phyloP scores from a whole-genome alignment of 2,113 vertebrate species.

The Macroglossus sobrinus region DNA sequence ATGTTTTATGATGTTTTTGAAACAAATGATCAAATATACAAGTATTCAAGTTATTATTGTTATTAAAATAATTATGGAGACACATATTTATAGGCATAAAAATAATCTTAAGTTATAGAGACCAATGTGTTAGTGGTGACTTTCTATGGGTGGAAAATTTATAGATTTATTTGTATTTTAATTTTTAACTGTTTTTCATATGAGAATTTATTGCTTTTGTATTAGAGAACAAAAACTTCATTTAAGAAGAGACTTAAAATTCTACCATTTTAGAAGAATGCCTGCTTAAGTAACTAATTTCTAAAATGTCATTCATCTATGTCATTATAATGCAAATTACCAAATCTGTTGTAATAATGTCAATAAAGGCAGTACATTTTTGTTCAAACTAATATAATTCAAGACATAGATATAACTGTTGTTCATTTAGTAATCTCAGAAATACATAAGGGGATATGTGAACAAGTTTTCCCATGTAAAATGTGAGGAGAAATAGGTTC shows the following conservation, averaged over 20 bases:
- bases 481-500: background rate
- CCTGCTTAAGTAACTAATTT: constrained; percentile 6
- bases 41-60: background rate
- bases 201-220: background rate
- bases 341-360: background rate
- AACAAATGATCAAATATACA: background rate
- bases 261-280: background rate
- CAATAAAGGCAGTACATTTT: constrained; percentile 3
- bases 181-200: background rate
- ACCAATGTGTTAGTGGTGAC: background rate
- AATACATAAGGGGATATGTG: background rate
- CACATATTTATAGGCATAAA: background rate
- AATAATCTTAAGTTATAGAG: background rate
- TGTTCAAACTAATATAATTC: background rate
- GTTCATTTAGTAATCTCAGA: constrained; percentile 1
- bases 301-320: background rate
- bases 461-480: background rate
- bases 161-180: background rate
- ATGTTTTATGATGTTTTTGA: background rate
- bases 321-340: background rate
- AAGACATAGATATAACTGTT: background rate
- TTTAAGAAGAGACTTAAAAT: constrained; percentile 1
- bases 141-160: background rate
- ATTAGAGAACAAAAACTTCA: background rate
- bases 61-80: background rate